Percentiles rank a stretch among this genome's conserved stretches.
These are phyloP conservation scores for Mus caroli DNA, from an alignment of 2,797 vertebrate species.

Conservation along the genomic window DNA sequence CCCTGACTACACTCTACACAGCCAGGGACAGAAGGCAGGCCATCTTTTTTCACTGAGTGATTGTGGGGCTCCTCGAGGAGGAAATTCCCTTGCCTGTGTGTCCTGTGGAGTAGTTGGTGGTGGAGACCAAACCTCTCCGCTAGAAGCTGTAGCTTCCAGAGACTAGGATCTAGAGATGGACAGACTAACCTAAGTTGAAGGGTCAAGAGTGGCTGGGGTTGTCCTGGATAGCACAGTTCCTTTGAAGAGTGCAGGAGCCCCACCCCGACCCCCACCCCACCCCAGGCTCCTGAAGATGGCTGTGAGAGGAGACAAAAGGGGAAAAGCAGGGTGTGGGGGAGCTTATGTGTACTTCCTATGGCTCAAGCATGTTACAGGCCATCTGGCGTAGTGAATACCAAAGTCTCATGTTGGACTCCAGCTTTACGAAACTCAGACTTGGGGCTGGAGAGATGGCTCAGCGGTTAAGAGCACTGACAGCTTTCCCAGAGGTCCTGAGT, in stretches of 20 bases:
- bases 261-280: background rate
- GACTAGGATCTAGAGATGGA: background rate
- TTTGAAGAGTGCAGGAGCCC: background rate
- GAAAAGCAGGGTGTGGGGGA: background rate
- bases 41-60: background rate
- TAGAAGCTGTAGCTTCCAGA: background rate
- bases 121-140: no score
- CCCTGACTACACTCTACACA: background rate
- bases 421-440: background rate
- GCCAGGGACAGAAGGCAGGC: background rate
- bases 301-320: background rate
- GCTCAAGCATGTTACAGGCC: background rate
- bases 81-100: background rate
- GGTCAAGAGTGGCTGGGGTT: background rate
- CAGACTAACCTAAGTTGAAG: background rate
- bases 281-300: background rate
- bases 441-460: background rate
- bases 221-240: background rate
- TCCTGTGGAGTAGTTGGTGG: background rate
- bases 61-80: accelerated
- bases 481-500: background rate
- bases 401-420: background rate
- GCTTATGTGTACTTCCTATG: background rate
- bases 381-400: background rate
- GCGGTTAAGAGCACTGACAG: background rate